Conservation (phyloP, 2,113 vertebrate genomes). For the Panurus biarmicus region DNA sequence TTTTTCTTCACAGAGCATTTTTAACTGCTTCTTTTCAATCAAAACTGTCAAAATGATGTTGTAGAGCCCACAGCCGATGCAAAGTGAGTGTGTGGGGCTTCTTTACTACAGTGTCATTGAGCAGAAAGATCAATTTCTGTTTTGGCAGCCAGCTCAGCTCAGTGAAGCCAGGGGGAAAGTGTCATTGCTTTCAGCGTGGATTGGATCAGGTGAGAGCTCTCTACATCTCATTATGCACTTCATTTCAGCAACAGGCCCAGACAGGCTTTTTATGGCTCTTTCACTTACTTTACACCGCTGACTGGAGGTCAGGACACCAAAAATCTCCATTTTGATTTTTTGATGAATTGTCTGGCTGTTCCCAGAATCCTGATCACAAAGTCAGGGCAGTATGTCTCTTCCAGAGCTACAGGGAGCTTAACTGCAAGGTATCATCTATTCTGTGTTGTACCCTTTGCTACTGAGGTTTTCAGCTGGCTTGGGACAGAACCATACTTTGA, state of each 20-base stretch:
- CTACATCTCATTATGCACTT: background rate
- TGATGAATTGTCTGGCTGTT: background rate
- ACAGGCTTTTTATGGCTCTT: conserved; percentile 8
- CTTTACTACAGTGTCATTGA: background rate
- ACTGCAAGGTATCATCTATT: background rate
- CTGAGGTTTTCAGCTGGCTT: background rate
- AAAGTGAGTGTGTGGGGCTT: background rate
- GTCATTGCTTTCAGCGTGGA: background rate
- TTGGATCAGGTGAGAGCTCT: background rate
- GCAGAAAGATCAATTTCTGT: conserved; percentile 30
- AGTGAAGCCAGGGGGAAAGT: background rate
- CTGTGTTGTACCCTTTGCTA: background rate
- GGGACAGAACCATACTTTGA: background rate
- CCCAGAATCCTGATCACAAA: background rate
- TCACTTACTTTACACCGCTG: background rate
- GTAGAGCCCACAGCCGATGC: background rate
- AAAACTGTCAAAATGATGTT: conserved; percentile 31
- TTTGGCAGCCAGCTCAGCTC: background rate
- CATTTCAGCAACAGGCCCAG: background rate
- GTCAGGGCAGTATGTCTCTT: background rate
- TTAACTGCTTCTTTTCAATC: conserved; percentile 51
- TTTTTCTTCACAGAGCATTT: conserved; percentile 34
- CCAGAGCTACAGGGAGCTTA: background rate
- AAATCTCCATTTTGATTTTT: conserved; percentile 2
- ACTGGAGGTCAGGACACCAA: background rate